Conservation (phyloP, 2,113 vertebrate genomes). For the Dunckerocampus dactyliophorus region DNA sequence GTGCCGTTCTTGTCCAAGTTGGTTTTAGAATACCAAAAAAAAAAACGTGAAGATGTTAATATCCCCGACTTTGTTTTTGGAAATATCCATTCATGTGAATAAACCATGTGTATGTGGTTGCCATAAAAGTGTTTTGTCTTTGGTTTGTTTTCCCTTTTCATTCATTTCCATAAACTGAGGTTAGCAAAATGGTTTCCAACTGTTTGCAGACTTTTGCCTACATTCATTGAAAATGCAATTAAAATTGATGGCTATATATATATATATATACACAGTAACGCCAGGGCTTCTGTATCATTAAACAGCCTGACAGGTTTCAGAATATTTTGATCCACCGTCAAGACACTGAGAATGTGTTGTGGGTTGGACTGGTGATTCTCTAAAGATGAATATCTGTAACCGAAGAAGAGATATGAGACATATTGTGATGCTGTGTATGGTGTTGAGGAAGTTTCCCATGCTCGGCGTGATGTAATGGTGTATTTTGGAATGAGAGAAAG, state of each 20-base stretch:
- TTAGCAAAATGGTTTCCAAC: constrained; percentile 33
- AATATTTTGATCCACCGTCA: constrained; percentile 2
- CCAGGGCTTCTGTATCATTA: constrained; percentile 34
- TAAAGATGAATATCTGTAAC: constrained; percentile 41
- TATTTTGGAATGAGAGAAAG: constrained; percentile 69
- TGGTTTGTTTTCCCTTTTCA: constrained; percentile 9
- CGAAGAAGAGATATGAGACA: constrained; percentile 36
- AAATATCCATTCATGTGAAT: constrained; percentile 63
- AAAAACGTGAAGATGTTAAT: constrained; percentile 46
- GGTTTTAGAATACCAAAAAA: constrained; percentile 45
- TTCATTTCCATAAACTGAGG: constrained; percentile 27
- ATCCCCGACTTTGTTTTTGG: constrained; percentile 43
- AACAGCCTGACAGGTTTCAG: constrained; percentile 5
- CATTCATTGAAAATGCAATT: constrained; percentile 3
- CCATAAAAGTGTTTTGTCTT: constrained; percentile 47
- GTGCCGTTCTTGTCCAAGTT: constrained; percentile 41
- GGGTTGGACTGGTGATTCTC: constrained; percentile 17
- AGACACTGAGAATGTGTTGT: constrained; percentile 8
- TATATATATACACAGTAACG: background rate
- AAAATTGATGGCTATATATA: constrained; percentile 37
- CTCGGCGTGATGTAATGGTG: constrained; percentile 69
- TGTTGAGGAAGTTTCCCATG: constrained; percentile 64
- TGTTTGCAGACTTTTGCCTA: constrained; percentile 28
- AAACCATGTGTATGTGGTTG: constrained; percentile 64
- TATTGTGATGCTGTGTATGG: constrained; percentile 21